Conservation (phyloP, 2,797 vertebrate genomes). For the Chrosomus eos region DNA sequence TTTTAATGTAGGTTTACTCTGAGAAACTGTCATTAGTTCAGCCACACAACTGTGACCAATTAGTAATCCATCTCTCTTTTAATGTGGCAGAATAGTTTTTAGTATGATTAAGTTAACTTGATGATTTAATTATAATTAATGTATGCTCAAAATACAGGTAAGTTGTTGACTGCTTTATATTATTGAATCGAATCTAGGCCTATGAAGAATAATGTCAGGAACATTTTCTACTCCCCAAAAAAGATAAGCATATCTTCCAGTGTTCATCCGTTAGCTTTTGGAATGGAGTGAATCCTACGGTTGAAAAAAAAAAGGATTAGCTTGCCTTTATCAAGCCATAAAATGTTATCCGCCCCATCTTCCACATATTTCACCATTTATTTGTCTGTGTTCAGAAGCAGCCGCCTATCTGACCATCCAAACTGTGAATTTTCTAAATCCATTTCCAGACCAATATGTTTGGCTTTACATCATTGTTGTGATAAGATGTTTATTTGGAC, state of each 20-base stretch:
- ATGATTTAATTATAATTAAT: conserved; percentile 47
- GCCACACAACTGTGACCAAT: conserved; percentile 66
- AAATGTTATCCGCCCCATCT: conserved; percentile 62
- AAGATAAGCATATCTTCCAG: conserved; percentile 36
- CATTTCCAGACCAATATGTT: conserved; percentile 30
- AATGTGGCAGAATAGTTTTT: conserved; percentile 13
- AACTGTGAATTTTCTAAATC: conserved; percentile 35
- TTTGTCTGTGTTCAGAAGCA: conserved; percentile 51
- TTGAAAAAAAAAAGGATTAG: conserved; percentile 54
- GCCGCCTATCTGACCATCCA: conserved; percentile 42
- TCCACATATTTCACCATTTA: conserved; percentile 54
- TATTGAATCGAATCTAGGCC: background rate
- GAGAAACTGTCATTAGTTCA: conserved; percentile 59
- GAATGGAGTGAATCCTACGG: conserved; percentile 46
- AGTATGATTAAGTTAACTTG: conserved; percentile 29
- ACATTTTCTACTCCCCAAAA: background rate
- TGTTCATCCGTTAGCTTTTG: conserved; percentile 39
- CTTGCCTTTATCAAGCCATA: conserved; percentile 48
- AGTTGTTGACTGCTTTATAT: background rate
- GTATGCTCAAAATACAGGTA: conserved; percentile 22
- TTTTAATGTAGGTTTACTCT: conserved; percentile 32
- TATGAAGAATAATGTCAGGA: conserved; percentile 16
- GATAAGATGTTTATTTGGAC: conserved; percentile 58
- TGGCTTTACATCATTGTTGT: conserved; percentile 42
- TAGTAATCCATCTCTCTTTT: conserved; percentile 57